Evolutionary conservation across 2,888 invertebrate species (phyloP), one percentile per base, ranked within the genome.

Genomic region (Zygothrica quintamaculata): DNA sequence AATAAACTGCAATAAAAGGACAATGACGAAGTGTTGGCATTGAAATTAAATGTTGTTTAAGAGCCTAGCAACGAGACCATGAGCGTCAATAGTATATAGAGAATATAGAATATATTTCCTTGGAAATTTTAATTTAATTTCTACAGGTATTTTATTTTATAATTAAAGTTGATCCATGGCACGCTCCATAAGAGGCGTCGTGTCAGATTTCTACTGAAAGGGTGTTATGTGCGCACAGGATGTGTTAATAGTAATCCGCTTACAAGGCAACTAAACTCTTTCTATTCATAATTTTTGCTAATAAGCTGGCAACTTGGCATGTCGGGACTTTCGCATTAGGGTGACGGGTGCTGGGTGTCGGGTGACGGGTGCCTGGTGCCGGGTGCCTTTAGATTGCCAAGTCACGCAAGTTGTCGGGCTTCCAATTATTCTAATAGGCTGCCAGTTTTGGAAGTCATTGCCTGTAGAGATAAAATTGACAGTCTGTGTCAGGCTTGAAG

Each of bases 71-170:
- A 74, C 61, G 12, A 44, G 57, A 48, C 43, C 60, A 40, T 58
- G 60, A 40, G 48, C 47, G 53, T 9, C 25, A 11, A 26, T 11
- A 12, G 34, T 11, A 15, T 22, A 43, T 11, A 51, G 51, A 18
- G 47, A 43, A 43, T 51, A 42, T 48, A 18, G 42, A 43, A 42
- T 50, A 39, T 48, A 59, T 84, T 68, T 46, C 61, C 58, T 39
- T 62, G 52, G 58, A 15, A 57, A 65, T 64, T 76, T 48, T 33
- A 25, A 67, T 84, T 80, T 78, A 82, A 84, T 72, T 64, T n/a
- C n/a, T n/a, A n/a, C n/a, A n/a, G n/a, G 62, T 57, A 58, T 80
- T 79, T 82, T 86, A 82, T 82, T 82, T 86, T 74, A 84, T 82
- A 82, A 82, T 82, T 82, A 84, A 67, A 60, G 64, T 52, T 81